A percentile compares a stretch with the other conserved stretches of the same genome.
phyloP scores from a whole-genome alignment of 2,113 vertebrate genomes.

The Odontophorus gujanensis region DNA sequence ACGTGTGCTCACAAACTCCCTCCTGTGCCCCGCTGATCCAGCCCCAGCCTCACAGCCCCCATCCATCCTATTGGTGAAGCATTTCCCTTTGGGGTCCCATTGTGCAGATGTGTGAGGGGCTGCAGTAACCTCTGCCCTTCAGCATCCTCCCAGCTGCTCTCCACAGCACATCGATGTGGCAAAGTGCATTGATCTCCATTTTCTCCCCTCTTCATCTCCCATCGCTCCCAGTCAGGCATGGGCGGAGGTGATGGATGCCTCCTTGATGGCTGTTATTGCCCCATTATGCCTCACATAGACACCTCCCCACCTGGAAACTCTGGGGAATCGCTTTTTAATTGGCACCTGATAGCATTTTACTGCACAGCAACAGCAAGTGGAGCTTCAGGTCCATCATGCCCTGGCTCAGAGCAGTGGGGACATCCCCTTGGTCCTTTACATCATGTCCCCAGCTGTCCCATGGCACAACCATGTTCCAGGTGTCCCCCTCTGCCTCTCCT shows the following conservation, averaged over 20 bases:
- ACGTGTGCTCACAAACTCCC: background rate
- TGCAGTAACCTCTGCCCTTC: background rate
- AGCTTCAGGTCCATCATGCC: fast-evolving
- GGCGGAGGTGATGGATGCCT: background rate
- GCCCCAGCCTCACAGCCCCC: background rate
- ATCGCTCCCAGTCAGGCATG: background rate
- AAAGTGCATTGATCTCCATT: fast-evolving
- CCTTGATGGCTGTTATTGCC: background rate
- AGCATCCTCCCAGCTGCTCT: background rate
- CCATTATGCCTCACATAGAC: background rate
- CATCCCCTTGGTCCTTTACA: background rate
- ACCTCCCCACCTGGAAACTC: background rate
- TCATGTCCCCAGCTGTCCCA: background rate
- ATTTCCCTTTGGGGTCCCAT: background rate
- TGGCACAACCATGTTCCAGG: background rate
- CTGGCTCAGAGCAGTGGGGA: fast-evolving
- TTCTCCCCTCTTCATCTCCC: background rate
- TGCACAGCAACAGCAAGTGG: fast-evolving
- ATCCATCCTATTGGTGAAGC: background rate
- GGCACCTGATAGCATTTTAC: background rate
- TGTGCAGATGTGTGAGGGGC: fast-evolving
- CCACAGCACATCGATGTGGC: background rate
- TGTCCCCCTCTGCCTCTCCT: background rate
- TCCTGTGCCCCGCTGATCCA: fast-evolving
- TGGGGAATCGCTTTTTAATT: slow-evolving; percentile 45